Evolutionary conservation across 2,113 vertebrate species (phyloP), one percentile per base, ranked within the genome.

Genomic region (Sterrhoptilus dennistouni): DNA sequence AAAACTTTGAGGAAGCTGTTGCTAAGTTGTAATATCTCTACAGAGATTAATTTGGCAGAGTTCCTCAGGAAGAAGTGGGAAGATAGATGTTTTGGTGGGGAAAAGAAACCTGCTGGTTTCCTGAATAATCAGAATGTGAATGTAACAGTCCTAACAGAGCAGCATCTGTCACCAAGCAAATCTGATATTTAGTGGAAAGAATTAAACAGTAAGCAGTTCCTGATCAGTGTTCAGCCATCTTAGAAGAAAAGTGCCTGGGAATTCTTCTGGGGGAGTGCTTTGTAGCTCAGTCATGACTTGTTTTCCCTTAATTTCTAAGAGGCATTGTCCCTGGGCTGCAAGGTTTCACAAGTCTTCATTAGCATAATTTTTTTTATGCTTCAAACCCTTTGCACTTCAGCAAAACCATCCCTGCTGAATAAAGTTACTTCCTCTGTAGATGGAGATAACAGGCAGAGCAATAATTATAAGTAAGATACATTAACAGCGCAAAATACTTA

Each of bases 241-340:
- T n/a, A 49, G 69, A 75, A 57, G 25, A 83, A 50, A 52, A 6
- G 4, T 23, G 6, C 12, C 18, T 23, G 33, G 12, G 38, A 78
- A 72, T 76, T 8, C 33, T 71, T 63, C 44, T 72, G 33, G 31
- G 24, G 52, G 24, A 61, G 18, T 16, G 6, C 12, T 69, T 61
- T 14, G 5, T 50, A 83, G 5, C 27, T 71, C 8, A 9, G 15
- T 18, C 2, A 0, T 64, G 23, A 15, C 8, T 11, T 3, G 0
- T 42, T 68, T 88, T 82, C 28, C 19, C 18, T 54, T 33, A 72
- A 31, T 71, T 28, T 45, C 33, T 59, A 45, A 31, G 28, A 19
- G 27, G 5, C 8, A 15, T 38, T 74, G 4, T 77, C 6, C 14
- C 53, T 50, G 42, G 20, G 5, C 38, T 63, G 15, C 21, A 70